Conservation (phyloP, 2,113 vertebrate genomes). For the Clarias batrachus region DNA sequence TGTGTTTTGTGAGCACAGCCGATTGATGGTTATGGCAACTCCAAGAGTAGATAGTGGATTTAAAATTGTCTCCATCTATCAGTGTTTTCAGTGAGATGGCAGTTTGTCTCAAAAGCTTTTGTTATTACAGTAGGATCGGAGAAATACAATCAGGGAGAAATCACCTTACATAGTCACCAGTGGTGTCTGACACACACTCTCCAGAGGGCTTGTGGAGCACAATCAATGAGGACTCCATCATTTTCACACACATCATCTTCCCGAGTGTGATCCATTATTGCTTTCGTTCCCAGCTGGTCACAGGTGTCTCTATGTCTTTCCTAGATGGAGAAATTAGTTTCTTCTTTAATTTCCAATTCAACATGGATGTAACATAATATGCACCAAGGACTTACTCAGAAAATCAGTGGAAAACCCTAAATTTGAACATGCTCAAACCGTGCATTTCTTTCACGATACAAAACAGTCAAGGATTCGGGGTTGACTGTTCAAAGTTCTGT, state of each 20-base stretch:
- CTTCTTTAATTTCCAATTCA: conserved; percentile 15
- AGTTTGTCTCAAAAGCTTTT: conserved; percentile 14
- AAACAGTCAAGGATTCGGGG: not conserved
- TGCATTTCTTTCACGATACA: not conserved
- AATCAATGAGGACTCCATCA: not conserved
- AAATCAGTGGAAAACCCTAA: not conserved
- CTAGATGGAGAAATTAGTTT: conserved; percentile 1
- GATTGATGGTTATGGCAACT: conserved; percentile 19
- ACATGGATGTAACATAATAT: conserved; percentile 20
- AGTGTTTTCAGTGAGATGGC: conserved; percentile 25
- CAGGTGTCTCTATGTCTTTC: conserved; percentile 6
- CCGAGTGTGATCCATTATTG: conserved; percentile 27
- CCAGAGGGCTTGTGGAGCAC: not conserved
- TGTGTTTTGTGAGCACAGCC: not conserved
- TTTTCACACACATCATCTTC: not conserved
- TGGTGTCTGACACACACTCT: conserved; percentile 6
- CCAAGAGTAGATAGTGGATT: conserved; percentile 9
- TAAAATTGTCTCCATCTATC: conserved; percentile 30
- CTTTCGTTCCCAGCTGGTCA: not conserved
- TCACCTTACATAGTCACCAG: conserved; percentile 20
- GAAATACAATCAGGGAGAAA: conserved; percentile 17
- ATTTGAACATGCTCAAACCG: not conserved
- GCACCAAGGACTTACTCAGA: not conserved
- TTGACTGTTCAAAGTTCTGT: not conserved
- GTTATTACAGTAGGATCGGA: conserved; percentile 32